Conservation (phyloP, 2,797 vertebrate genomes). For the Muraenolepis orangiensis region DNA sequence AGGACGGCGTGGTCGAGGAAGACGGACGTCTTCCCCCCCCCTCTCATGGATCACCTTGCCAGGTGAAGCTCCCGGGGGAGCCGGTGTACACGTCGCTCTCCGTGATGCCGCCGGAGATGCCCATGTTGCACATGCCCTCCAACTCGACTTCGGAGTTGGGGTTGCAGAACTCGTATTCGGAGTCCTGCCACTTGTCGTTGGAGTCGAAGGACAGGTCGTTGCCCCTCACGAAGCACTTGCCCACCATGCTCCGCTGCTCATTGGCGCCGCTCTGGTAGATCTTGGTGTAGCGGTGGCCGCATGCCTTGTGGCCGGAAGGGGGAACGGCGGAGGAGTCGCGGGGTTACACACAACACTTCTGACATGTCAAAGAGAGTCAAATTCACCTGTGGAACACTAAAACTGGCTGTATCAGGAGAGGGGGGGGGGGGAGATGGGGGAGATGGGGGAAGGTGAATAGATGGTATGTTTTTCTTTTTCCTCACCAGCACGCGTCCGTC, state of each 20-base stretch:
- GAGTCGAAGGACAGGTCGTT: conserved; percentile 79
- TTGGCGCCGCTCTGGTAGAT: conserved; percentile 68
- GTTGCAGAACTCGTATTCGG: conserved; percentile 84
- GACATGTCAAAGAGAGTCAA: too few relatives aligned
- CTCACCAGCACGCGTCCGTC: conserved; percentile 89
- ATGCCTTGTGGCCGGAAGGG: conserved; percentile 75
- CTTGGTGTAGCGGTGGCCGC: conserved; percentile 87
- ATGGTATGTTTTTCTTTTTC: not conserved
- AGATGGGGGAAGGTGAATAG: too few relatives aligned
- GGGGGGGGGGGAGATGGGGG: too few relatives aligned
- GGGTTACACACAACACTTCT: too few relatives aligned
- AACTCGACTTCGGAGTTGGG: conserved; percentile 66
- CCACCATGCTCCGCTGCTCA: conserved; percentile 86
- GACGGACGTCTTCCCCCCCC: too few relatives aligned
- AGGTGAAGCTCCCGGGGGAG: conserved; percentile 80
- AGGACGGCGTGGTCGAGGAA: too few relatives aligned
- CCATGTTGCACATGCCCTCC: conserved; percentile 91
- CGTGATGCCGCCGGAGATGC: conserved; percentile 85
- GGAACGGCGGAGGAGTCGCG: not conserved
- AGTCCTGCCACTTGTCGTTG: conserved; percentile 83
- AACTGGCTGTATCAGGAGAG: too few relatives aligned
- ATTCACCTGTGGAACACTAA: not conserved
- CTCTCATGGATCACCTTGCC: too few relatives aligned
- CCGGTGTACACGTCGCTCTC: conserved; percentile 81
- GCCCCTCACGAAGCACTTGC: conserved; percentile 87